Evolutionary conservation across 2,113 vertebrate genomes (phyloP).

Genomic region (Pterophyllum scalare): DNA sequence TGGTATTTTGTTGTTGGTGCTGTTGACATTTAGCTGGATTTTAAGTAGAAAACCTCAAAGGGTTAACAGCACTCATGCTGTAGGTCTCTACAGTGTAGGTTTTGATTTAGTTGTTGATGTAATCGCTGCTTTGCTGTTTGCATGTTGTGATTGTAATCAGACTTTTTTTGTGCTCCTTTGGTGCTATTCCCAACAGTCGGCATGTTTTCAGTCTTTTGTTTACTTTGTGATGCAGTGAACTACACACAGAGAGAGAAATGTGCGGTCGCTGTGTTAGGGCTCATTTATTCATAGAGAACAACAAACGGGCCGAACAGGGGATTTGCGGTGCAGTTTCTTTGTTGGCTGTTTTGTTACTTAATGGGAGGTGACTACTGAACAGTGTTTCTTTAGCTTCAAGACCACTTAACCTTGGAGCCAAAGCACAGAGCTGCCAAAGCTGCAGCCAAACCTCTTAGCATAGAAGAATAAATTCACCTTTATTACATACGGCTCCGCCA

Average conservation of each 20-base stretch:
- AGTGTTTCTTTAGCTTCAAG: background rate
- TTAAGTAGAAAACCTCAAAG: background rate
- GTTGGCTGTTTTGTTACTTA: background rate
- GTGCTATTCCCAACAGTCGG: background rate
- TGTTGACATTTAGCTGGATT: background rate
- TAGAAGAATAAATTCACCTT: background rate
- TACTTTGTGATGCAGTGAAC: background rate
- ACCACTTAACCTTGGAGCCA: background rate
- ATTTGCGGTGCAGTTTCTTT: conserved; percentile 8
- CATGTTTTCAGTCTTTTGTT: conserved; percentile 7
- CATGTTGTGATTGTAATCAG: background rate
- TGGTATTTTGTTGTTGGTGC: background rate
- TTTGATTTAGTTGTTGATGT: conserved; percentile 4
- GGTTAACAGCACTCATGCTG: background rate
- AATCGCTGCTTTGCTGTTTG: background rate
- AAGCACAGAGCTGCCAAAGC: background rate
- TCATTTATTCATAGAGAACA: conserved; percentile 4
- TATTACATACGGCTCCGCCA: background rate
- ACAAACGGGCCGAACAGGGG: background rate
- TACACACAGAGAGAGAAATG: conserved; percentile 6
- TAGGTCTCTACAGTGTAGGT: background rate
- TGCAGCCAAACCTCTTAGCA: background rate
- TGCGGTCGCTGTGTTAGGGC: background rate
- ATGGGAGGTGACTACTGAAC: background rate
- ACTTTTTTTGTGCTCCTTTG: background rate